Conservation (phyloP, 2,888 invertebrate species). For the Thera obeliscata region DNA sequence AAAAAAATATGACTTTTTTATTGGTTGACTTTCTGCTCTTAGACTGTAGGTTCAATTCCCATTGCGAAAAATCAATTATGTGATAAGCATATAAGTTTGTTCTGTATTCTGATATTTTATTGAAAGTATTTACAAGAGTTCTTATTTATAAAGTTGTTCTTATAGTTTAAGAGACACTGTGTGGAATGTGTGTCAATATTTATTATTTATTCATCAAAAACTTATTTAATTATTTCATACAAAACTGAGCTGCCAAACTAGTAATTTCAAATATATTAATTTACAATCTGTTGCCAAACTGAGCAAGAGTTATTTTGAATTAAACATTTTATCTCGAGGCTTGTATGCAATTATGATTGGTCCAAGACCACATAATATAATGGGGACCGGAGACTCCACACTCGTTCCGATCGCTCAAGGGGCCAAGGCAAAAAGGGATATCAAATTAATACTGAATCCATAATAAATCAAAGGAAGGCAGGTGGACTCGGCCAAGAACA, state of each 20-base stretch:
- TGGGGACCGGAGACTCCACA: slow-evolving; percentile 72
- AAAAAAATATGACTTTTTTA: too few species aligned
- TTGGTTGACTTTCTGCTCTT: too few species aligned
- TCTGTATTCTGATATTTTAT: too few species aligned
- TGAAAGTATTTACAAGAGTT: too few species aligned
- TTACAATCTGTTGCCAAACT: slow-evolving; percentile 48
- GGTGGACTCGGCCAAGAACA: slow-evolving; percentile 77
- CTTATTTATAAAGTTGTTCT: too few species aligned
- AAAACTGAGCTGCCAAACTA: slow-evolving; percentile 5
- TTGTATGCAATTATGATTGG: slow-evolving; percentile 82
- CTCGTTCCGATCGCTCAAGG: slow-evolving; percentile 80
- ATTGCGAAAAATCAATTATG: too few species aligned
- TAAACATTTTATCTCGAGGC: slow-evolving; percentile 72
- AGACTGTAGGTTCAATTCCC: too few species aligned
- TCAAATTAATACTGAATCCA: slow-evolving; percentile 85
- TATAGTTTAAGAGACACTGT: too few species aligned
- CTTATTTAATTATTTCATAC: neutral
- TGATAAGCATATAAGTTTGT: too few species aligned
- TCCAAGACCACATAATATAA: slow-evolving; percentile 79
- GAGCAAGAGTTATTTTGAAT: slow-evolving; percentile 61
- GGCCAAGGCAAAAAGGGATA: slow-evolving; percentile 82
- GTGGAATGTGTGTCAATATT: too few species aligned
- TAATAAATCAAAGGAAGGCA: slow-evolving; percentile 83
- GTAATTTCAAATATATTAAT: slow-evolving; percentile 31
- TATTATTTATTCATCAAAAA: too few species aligned